These are phyloP conservation scores for Rhinoraja longicauda DNA, from an alignment of 2,797 vertebrate genomes.

Conservation along the genomic window DNA sequence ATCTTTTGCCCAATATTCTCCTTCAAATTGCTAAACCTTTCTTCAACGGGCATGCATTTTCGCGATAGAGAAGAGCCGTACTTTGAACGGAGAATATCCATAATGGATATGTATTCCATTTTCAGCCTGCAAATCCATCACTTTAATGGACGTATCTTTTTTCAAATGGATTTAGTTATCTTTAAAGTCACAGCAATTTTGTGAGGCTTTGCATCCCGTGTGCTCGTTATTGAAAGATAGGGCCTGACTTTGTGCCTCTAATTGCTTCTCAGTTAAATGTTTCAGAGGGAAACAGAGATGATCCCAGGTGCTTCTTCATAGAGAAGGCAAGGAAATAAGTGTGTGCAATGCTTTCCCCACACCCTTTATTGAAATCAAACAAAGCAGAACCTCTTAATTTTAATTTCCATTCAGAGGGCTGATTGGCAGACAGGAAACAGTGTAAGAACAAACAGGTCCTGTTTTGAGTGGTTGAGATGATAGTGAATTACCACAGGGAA, in stretches of 20 bases:
- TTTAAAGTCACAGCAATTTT: not conserved
- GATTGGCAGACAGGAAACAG: too few species aligned
- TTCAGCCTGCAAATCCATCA: not conserved
- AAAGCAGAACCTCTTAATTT: not conserved
- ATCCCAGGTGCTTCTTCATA: not conserved
- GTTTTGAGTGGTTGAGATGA: too few species aligned
- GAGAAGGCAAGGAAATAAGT: not conserved
- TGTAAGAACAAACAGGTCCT: too few species aligned
- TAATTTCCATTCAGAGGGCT: not conserved
- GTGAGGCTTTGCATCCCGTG: not conserved
- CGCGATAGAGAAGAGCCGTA: not conserved
- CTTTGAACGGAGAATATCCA: constrained; percentile 9
- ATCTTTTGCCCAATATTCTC: not conserved
- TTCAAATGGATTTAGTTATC: constrained; percentile 2
- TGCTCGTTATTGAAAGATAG: not conserved
- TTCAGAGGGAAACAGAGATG: not conserved
- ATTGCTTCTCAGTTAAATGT: not conserved
- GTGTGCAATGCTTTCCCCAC: not conserved
- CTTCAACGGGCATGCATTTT: not conserved
- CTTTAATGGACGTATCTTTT: not conserved
- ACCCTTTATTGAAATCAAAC: not conserved
- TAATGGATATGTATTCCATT: not conserved
- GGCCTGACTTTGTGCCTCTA: not conserved
- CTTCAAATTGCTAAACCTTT: not conserved
- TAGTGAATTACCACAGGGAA: too few species aligned